phyloP scores from a whole-genome alignment of 2,888 invertebrate genomes.

The Mycogona germanica region DNA sequence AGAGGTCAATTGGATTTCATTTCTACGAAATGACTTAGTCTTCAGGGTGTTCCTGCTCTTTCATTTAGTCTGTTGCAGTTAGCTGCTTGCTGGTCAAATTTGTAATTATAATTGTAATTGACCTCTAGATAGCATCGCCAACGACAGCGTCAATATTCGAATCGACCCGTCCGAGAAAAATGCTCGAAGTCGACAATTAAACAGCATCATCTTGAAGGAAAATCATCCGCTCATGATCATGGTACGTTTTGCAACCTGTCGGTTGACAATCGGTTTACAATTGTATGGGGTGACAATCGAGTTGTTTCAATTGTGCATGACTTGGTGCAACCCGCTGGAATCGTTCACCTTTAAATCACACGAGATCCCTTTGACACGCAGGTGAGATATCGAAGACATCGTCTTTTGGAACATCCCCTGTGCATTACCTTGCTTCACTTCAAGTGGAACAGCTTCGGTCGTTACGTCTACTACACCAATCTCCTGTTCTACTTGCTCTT shows the following conservation, averaged over 20 bases:
- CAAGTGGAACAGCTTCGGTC: constrained; percentile 40
- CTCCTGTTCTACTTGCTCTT: constrained; percentile 37
- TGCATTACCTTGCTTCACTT: constrained; percentile 37
- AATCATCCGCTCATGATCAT: constrained; percentile 29
- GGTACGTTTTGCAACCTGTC: constrained; percentile 21
- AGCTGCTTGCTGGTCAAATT: too few relatives aligned
- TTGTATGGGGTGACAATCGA: background rate
- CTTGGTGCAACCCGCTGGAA: background rate
- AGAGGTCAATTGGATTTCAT: too few relatives aligned
- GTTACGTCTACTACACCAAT: constrained; percentile 39
- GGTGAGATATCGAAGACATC: constrained; percentile 34
- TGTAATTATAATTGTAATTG: too few relatives aligned
- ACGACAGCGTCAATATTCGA: background rate
- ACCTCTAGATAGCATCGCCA: too few relatives aligned
- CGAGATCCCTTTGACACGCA: constrained; percentile 19
- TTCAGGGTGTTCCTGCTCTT: too few relatives aligned
- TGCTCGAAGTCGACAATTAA: too few relatives aligned
- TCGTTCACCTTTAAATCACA: too few relatives aligned
- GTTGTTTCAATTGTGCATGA: too few relatives aligned
- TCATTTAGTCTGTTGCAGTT: too few relatives aligned
- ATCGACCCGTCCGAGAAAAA: too few relatives aligned
- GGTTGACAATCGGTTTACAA: background rate
- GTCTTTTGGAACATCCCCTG: constrained; percentile 38
- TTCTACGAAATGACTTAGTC: too few relatives aligned
- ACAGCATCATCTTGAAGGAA: constrained; percentile 22